These are phyloP conservation scores for Astreopora myriophthalma DNA, from an alignment of 64 coral and sea anemone genomes.

Conservation along the genomic window DNA sequence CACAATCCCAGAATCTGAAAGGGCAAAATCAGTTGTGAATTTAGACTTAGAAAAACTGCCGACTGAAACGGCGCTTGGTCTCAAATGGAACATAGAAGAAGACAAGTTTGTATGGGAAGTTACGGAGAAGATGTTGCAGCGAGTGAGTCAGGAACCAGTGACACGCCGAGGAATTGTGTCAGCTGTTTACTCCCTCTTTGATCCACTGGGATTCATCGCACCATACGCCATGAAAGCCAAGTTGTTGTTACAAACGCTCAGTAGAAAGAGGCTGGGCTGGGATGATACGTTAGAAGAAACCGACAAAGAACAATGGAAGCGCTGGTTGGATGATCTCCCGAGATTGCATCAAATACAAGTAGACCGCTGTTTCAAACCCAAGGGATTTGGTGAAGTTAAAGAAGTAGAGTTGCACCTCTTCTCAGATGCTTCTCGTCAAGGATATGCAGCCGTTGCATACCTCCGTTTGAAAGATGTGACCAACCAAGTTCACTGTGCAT, in stretches of 20 bases:
- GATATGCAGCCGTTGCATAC: constrained; percentile 58
- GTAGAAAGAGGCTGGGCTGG: constrained; percentile 46
- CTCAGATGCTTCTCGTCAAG: constrained; percentile 56
- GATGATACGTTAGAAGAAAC: constrained; percentile 14
- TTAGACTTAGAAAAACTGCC: constrained; percentile 18
- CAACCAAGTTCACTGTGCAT: constrained; percentile 3
- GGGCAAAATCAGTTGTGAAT: constrained; percentile 49
- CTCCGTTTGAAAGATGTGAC: constrained; percentile 40
- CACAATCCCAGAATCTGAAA: constrained; percentile 24
- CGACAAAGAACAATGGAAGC: constrained; percentile 24
- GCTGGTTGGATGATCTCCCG: constrained; percentile 38
- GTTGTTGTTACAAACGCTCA: constrained; percentile 40
- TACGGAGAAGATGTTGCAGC: neutral
- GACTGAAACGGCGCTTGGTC: constrained; percentile 25
- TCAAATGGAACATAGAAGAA: constrained; percentile 43
- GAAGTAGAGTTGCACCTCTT: constrained; percentile 55
- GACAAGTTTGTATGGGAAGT: constrained; percentile 75
- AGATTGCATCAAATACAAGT: constrained; percentile 35
- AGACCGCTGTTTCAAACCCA: constrained; percentile 59
- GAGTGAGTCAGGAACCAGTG: constrained; percentile 20
- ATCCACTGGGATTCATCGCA: constrained; percentile 70
- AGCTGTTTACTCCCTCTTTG: constrained; percentile 62
- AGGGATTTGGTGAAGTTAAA: constrained; percentile 53
- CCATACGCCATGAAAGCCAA: constrained; percentile 65
- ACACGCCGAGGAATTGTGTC: constrained; percentile 53